A percentile compares a stretch with the other conserved stretches of the same genome.
phyloP scores from a whole-genome alignment of 2,797 vertebrate genomes.

The Acanthornis magna region DNA sequence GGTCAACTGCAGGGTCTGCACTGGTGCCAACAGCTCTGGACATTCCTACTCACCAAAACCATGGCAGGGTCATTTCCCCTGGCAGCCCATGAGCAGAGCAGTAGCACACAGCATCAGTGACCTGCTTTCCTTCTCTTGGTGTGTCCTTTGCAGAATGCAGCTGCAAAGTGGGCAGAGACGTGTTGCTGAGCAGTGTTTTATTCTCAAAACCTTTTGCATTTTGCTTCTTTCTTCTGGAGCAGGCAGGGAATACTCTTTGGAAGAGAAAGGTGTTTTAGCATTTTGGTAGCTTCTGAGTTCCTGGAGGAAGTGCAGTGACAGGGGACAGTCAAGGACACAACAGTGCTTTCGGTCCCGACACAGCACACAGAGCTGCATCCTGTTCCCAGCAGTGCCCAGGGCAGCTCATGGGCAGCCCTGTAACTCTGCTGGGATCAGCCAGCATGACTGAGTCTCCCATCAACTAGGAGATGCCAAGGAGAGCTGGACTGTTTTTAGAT shows the following conservation, averaged over 20 bases:
- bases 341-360: not conserved
- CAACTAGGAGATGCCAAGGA: not conserved
- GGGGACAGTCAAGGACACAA: not conserved
- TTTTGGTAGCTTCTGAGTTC: not conserved
- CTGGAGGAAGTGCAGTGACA: not conserved
- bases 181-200: not conserved
- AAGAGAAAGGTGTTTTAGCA: not conserved
- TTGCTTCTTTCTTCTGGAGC: not conserved
- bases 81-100: not conserved
- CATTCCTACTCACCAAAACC: not conserved
- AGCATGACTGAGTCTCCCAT: not conserved
- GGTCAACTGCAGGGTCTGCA: not conserved
- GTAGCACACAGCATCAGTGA: not conserved
- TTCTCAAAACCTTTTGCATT: not conserved
- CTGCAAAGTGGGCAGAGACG: not conserved
- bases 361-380: not conserved
- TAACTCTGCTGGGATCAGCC: not conserved
- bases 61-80: not conserved
- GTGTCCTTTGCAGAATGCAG: not conserved
- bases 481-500: not conserved
- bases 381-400: fast-evolving
- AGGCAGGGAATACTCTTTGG: not conserved
- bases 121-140: not conserved
- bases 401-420: not conserved
- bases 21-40: not conserved